A percentile compares a stretch with the other conserved stretches of the same genome.
Conservation (phyloP, 1,140 invertebrate genomes). For the Hydropsyche tenuis region DNA sequence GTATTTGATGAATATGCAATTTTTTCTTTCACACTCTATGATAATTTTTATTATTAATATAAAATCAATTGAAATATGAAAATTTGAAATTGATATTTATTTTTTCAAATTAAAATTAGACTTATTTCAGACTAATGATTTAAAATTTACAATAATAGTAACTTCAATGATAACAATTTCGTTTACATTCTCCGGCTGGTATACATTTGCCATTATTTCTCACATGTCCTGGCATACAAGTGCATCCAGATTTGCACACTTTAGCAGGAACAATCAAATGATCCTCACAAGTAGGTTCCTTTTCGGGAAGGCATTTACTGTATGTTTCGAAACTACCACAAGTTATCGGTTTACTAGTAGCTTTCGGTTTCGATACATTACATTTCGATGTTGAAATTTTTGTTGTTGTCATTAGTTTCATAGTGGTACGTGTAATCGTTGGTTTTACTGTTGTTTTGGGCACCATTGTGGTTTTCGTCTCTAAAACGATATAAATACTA, state of each 20-base stretch:
- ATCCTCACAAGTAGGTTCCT: slow-evolving; percentile 2
- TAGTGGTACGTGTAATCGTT: neutral
- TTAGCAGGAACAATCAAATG: neutral
- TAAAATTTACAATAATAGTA: too few relatives aligned
- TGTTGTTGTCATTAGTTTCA: neutral
- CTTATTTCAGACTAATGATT: too few relatives aligned
- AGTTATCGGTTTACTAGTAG: neutral
- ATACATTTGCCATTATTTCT: neutral
- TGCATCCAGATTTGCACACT: slow-evolving; percentile 4
- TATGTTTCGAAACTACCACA: neutral
- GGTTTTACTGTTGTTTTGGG: neutral
- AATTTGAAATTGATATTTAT: too few relatives aligned
- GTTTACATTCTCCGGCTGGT: neutral
- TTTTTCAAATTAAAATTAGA: too few relatives aligned
- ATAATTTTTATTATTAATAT: too few relatives aligned
- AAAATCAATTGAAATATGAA: too few relatives aligned
- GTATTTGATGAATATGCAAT: too few relatives aligned
- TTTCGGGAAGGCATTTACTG: neutral
- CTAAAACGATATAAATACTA: too few relatives aligned
- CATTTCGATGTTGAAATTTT: neutral
- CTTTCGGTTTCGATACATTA: neutral
- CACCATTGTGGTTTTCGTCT: neutral
- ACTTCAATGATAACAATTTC: too few relatives aligned
- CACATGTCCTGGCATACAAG: slow-evolving; percentile 6
- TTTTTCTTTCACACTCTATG: too few relatives aligned